Conservation (phyloP, 2,797 vertebrate genomes). For the Varecia variegata region DNA sequence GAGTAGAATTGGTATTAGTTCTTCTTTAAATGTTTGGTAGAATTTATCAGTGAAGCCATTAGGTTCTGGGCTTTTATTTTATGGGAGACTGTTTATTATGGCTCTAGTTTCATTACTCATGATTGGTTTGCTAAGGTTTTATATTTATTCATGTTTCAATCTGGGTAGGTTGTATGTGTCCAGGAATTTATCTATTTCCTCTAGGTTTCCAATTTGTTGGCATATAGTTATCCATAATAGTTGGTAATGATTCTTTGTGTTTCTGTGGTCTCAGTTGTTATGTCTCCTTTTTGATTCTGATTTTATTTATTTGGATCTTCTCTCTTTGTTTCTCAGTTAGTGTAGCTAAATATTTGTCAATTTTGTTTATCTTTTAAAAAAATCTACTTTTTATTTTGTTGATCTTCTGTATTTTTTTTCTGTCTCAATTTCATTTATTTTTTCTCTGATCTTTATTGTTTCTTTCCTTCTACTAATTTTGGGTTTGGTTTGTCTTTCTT, state of each 20-base stretch:
- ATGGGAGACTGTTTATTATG: not conserved
- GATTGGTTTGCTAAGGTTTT: not conserved
- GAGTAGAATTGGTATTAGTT: too few relatives aligned
- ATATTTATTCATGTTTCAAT: not conserved
- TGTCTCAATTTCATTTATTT: too few relatives aligned
- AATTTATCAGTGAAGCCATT: too few relatives aligned
- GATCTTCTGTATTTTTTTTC: too few relatives aligned
- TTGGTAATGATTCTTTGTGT: not conserved
- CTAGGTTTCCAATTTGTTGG: too few relatives aligned
- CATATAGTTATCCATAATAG: too few relatives aligned
- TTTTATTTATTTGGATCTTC: not conserved
- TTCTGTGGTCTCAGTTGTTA: not conserved
- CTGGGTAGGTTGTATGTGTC: not conserved
- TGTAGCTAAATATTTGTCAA: not conserved
- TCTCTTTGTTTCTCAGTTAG: not conserved
- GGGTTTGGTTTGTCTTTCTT: too few relatives aligned
- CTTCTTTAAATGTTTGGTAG: too few relatives aligned
- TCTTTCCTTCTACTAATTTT: too few relatives aligned
- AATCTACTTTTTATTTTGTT: not conserved
- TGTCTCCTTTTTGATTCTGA: not conserved
- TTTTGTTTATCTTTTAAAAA: not conserved
- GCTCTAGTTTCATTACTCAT: not conserved
- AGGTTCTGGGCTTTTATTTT: too few relatives aligned
- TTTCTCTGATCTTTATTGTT: too few relatives aligned
- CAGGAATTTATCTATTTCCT: too few relatives aligned